These are phyloP conservation scores for Nyctereutes procyonoides DNA, from an alignment of 2,113 vertebrate species.

Conservation along the genomic window DNA sequence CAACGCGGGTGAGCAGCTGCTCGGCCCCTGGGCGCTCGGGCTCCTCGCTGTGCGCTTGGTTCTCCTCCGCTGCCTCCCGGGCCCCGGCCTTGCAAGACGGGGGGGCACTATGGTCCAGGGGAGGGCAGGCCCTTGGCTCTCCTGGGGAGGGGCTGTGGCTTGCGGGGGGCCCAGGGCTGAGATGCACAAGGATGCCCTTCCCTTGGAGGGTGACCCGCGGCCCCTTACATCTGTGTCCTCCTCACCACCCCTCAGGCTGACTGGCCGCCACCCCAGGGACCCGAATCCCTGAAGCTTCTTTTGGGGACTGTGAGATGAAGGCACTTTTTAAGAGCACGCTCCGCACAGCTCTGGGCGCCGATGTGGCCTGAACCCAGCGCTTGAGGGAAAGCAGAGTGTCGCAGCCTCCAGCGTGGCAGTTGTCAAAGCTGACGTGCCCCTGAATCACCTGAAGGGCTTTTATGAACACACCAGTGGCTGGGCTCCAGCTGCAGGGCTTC, in stretches of 20 bases:
- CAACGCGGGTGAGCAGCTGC: fast-evolving
- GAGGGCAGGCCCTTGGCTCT: not conserved
- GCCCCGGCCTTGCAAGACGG: not conserved
- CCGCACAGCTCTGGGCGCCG: not conserved
- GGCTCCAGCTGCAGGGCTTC: not conserved
- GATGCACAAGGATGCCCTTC: not conserved
- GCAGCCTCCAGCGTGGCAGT: too few relatives aligned
- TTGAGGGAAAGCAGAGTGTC: not conserved
- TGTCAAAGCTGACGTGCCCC: not conserved
- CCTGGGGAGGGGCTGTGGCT: not conserved
- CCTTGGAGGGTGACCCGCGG: not conserved
- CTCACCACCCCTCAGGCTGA: not conserved
- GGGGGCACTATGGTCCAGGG: not conserved
- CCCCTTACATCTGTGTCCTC: not conserved
- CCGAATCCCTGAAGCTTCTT: not conserved
- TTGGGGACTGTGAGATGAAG: not conserved
- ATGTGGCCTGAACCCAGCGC: too few relatives aligned
- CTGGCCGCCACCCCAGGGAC: not conserved
- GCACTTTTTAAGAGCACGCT: fast-evolving
- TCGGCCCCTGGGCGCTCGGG: too few relatives aligned
- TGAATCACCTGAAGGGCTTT: too few relatives aligned
- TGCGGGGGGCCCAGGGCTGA: not conserved
- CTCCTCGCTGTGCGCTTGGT: not conserved
- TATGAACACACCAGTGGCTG: fast-evolving
- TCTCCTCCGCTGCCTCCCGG: not conserved